Evolutionary conservation across 2,888 invertebrate species (phyloP), one percentile per base, ranked within the genome.

Genomic region (Proisotoma minuta): DNA sequence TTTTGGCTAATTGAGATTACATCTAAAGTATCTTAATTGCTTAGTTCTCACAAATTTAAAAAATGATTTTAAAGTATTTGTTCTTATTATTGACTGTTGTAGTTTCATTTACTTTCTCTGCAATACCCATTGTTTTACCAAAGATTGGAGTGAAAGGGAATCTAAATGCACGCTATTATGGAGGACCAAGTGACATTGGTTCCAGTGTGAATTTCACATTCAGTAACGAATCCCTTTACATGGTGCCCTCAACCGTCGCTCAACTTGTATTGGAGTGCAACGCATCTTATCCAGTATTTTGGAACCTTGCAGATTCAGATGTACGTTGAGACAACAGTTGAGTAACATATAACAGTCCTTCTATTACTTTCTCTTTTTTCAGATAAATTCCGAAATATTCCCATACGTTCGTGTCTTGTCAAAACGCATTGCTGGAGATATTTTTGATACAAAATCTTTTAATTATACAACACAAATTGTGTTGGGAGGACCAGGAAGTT

Each of bases 211-310:
- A 18, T 10, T 22, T 65, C 0, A 23, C 40, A 0, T 63, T 61
- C 15, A 47, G 56, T 40, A 65, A 62, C 34, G 63, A 66, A 22
- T 61, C 66, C 1, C 59, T 68, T 12, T 64, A 63, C 28, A 61
- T 66, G 0, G 63, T 70, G 2, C 62, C 68, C 0, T 54, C 57
- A 4, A 54, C 64, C n/a, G 40, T 69, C 4, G 40, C 56, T n/a
- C 54, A 59, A 29, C 2, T 73, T 2, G 48, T 60, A 1, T 57
- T 73, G 24, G 39, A 64, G 48, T 73, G 73, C 54, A 66, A 64
- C 47, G 70, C 73, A 0, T 49, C 62, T 1, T 73, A 69, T 39
- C 73, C 73, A 1, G 59, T 73, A 1, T 59, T 65, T 27, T 73
- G 73, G 73, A 61, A 64, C n/a, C 67, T 72, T 28, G 60, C 52